Percentiles rank a stretch among this genome's conserved stretches.
phyloP scores from a whole-genome alignment of 2,113 vertebrate species.

The Dasyurus viverrinus region DNA sequence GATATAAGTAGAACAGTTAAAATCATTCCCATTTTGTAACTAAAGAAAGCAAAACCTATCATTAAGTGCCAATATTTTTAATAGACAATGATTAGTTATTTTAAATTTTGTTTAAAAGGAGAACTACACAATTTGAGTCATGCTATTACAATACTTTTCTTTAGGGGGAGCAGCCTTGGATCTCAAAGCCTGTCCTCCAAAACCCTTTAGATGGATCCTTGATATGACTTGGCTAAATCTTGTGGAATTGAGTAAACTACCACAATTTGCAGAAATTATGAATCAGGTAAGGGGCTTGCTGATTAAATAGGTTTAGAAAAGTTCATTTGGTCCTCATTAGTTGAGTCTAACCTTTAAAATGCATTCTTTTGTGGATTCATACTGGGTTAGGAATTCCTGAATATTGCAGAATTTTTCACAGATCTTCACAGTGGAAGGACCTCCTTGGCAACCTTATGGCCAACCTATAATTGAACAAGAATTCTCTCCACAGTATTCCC shows the following conservation, averaged over 20 bases:
- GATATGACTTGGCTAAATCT: constrained; percentile 87
- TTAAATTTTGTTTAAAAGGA: neutral
- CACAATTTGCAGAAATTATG: constrained; percentile 85
- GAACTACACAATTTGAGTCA: neutral
- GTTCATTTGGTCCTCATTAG: neutral
- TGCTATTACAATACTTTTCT: neutral
- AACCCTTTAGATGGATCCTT: constrained; percentile 85
- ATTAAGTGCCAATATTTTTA: neutral
- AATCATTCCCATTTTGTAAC: neutral
- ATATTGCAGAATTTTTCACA: neutral
- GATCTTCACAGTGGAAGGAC: neutral
- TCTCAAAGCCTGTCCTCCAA: constrained; percentile 85
- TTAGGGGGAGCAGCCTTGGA: constrained; percentile 87
- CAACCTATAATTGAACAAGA: neutral
- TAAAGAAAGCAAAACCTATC: neutral
- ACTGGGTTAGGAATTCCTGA: neutral
- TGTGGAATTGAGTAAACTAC: constrained; percentile 86
- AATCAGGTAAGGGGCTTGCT: constrained; percentile 80
- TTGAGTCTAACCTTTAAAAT: neutral
- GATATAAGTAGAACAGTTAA: neutral
- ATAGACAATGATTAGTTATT: neutral
- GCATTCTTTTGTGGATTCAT: neutral
- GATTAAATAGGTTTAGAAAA: neutral
- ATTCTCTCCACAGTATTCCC: neutral
- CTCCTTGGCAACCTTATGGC: neutral